Conservation (phyloP, 2,113 vertebrate genomes). For the Myotis davidii region DNA sequence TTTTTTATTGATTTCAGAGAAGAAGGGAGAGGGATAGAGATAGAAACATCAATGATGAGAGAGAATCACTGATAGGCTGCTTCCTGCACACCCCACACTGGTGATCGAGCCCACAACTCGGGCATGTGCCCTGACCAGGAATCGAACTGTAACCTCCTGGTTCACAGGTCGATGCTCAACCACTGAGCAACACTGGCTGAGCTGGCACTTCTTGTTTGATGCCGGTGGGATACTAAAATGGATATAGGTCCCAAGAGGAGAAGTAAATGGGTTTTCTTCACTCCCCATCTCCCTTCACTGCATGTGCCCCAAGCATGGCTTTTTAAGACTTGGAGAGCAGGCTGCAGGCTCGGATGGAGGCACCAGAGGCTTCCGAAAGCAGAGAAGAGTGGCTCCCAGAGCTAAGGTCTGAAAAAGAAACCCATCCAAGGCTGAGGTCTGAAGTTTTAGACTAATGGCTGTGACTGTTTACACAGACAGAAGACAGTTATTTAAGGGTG, state of each 20-base stretch:
- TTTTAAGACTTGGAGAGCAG: neutral
- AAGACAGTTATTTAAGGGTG: conserved; percentile 66
- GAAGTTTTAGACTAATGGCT: neutral
- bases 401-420: conserved; percentile 13
- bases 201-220: neutral
- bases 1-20: too few relatives aligned
- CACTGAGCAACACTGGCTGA: too few relatives aligned
- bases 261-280: conserved; percentile 1
- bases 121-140: too few relatives aligned
- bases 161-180: too few relatives aligned
- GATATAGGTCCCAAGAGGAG: neutral
- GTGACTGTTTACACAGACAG: conserved; percentile 68
- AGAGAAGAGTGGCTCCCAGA: neutral
- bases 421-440: conserved; percentile 37
- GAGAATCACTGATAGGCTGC: too few relatives aligned
- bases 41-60: too few relatives aligned
- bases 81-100: too few relatives aligned
- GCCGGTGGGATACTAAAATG: conserved; percentile 17
- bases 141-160: too few relatives aligned
- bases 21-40: too few relatives aligned
- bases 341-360: neutral
- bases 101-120: too few relatives aligned
- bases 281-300: neutral
- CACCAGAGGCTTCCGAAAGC: neutral
- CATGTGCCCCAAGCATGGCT: neutral